Conservation (phyloP, 2,888 invertebrate species). For the Sinopyrophorus schimmeli region DNA sequence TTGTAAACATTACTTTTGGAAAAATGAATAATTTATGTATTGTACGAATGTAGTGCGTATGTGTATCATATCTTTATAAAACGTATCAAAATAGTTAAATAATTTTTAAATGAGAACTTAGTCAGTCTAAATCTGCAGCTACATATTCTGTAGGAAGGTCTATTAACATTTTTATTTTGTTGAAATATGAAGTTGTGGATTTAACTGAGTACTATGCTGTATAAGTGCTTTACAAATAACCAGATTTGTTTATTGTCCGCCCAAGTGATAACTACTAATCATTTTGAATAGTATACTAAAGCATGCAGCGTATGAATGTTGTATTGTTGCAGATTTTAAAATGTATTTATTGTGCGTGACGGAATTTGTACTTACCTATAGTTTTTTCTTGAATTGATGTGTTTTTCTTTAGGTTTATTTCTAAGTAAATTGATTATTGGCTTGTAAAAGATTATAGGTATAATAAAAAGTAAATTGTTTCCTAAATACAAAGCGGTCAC, state of each 20-base stretch:
- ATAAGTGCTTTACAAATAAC: constrained; percentile 24
- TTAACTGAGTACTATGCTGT: constrained; percentile 8
- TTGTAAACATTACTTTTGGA: too few relatives aligned
- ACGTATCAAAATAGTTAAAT: constrained; percentile 14
- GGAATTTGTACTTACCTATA: constrained; percentile 30
- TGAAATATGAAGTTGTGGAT: constrained; percentile 3
- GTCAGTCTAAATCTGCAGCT: constrained; percentile 6
- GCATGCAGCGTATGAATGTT: constrained; percentile 27
- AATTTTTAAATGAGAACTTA: constrained; percentile 11
- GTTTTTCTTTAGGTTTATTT: constrained; percentile 23
- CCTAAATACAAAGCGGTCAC: constrained; percentile 7
- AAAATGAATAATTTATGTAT: too few relatives aligned
- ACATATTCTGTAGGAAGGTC: not conserved
- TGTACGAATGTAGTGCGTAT: too few relatives aligned
- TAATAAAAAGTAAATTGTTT: constrained; percentile 17
- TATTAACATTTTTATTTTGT: too few relatives aligned
- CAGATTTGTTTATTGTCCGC: constrained; percentile 24
- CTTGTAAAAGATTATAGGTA: constrained; percentile 7
- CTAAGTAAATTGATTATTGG: constrained; percentile 14
- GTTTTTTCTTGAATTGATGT: constrained; percentile 28
- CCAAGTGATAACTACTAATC: constrained; percentile 25
- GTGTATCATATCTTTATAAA: constrained; percentile 15
- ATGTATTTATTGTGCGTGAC: constrained; percentile 29
- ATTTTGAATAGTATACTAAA: constrained; percentile 22
- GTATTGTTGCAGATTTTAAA: constrained; percentile 36